phyloP scores from a whole-genome alignment of 2,797 vertebrate genomes.

The Clarias fuscus region DNA sequence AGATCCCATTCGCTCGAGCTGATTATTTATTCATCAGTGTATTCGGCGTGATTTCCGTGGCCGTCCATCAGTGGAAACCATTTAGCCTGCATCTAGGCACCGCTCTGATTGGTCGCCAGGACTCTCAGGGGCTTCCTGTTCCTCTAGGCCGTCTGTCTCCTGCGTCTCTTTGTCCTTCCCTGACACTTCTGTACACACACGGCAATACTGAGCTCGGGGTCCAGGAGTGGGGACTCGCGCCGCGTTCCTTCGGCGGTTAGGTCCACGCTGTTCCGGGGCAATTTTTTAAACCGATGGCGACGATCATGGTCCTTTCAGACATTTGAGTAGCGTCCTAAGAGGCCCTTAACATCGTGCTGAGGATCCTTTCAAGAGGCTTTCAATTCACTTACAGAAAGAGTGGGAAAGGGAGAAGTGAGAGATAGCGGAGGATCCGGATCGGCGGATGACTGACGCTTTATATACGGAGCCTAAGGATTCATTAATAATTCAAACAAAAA shows the following conservation, averaged over 20 bases:
- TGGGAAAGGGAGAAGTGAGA: slow-evolving; percentile 30
- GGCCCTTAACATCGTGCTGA: slow-evolving; percentile 66
- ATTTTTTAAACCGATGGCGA: slow-evolving; percentile 61
- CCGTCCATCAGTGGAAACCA: slow-evolving; percentile 52
- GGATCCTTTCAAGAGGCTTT: slow-evolving; percentile 65
- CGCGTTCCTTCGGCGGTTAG: neutral
- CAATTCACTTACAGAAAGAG: slow-evolving; percentile 53
- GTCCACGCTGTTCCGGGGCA: slow-evolving; percentile 54
- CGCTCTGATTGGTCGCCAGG: slow-evolving; percentile 46
- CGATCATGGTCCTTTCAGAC: slow-evolving; percentile 67
- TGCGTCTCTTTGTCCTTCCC: slow-evolving; percentile 33
- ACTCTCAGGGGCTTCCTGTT: slow-evolving; percentile 43
- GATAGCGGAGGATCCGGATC: slow-evolving; percentile 40
- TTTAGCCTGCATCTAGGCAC: slow-evolving; percentile 49
- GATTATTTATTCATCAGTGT: slow-evolving; percentile 61
- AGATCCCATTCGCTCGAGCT: slow-evolving; percentile 49
- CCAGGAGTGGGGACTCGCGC: neutral
- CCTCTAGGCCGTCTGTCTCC: slow-evolving; percentile 36
- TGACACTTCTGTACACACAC: slow-evolving; percentile 22
- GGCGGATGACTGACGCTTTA: neutral
- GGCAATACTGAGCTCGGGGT: slow-evolving; percentile 20
- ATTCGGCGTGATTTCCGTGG: slow-evolving; percentile 54
- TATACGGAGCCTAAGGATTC: neutral
- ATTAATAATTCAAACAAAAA: neutral
- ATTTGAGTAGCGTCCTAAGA: slow-evolving; percentile 69